Conservation (phyloP, 2,888 invertebrate genomes). For the Stenolophus ochropezus region DNA sequence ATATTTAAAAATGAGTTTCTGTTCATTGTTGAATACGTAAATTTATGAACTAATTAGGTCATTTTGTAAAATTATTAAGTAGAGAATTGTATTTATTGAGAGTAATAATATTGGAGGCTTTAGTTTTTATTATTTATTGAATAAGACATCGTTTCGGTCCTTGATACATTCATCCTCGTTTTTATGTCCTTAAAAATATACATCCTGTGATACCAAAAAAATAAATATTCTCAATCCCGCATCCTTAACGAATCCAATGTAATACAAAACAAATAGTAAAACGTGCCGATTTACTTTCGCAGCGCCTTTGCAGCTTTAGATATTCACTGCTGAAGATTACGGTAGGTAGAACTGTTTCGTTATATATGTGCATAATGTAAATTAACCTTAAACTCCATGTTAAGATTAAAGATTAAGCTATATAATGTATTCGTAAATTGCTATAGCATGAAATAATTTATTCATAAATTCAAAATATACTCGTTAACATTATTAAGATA, state of each 20-base stretch:
- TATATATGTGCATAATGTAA: constrained; percentile 21
- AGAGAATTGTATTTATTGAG: no score
- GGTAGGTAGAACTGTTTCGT: neutral
- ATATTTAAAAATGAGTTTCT: no score
- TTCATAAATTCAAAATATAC: constrained; percentile 21
- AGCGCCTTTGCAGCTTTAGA: neutral
- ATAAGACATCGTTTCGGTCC: no score
- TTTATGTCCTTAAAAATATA: neutral
- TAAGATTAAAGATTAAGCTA: constrained; percentile 11
- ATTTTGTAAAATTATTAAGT: no score
- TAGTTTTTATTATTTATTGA: no score
- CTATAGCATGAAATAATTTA: constrained; percentile 8
- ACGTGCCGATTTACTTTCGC: neutral
- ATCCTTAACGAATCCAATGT: neutral
- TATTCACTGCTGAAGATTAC: constrained; percentile 5
- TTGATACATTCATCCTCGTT: no score
- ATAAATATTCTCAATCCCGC: neutral
- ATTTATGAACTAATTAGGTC: no score
- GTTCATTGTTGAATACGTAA: no score
- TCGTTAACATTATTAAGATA: constrained; percentile 20
- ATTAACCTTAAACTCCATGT: constrained; percentile 25
- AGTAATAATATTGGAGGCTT: no score
- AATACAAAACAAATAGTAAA: neutral
- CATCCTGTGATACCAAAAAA: neutral
- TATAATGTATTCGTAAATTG: constrained; percentile 18